Evolutionary conservation across 2,113 vertebrate genomes (phyloP).

Genomic region (Alligator sinensis): DNA sequence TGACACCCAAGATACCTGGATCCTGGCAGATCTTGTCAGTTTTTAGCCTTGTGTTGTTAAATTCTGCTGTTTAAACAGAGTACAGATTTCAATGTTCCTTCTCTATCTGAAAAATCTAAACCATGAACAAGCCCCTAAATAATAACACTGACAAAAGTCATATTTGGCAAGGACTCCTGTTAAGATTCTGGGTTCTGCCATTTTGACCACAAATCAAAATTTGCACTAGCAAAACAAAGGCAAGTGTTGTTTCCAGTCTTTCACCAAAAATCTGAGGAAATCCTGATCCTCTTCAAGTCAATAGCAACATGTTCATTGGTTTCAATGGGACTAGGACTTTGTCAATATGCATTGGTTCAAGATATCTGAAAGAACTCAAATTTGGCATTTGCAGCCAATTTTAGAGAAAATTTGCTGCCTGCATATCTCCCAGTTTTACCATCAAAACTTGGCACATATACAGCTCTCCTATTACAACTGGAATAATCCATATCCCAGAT

Average conservation of each 20-base stretch:
- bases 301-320: neutral
- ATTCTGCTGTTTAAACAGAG: neutral
- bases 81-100: neutral
- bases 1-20: slow-evolving; percentile 20
- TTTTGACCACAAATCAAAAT: neutral
- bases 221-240: neutral
- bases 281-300: neutral
- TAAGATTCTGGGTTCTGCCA: neutral
- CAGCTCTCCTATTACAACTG: neutral
- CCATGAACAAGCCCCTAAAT: neutral
- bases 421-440: neutral
- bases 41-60: neutral
- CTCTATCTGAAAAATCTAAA: neutral
- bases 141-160: slow-evolving; percentile 25
- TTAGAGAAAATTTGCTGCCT: neutral
- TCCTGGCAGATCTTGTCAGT: slow-evolving; percentile 23
- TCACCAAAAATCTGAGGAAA: neutral
- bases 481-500: slow-evolving; percentile 8
- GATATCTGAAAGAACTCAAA: slow-evolving; percentile 52
- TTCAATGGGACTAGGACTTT: neutral
- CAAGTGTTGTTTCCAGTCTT: neutral
- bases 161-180: neutral
- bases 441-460: neutral
- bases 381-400: slow-evolving; percentile 55
- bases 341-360: slow-evolving; percentile 64